phyloP scores from a whole-genome alignment of 2,888 invertebrate species.

The Polyploca ridens region DNA sequence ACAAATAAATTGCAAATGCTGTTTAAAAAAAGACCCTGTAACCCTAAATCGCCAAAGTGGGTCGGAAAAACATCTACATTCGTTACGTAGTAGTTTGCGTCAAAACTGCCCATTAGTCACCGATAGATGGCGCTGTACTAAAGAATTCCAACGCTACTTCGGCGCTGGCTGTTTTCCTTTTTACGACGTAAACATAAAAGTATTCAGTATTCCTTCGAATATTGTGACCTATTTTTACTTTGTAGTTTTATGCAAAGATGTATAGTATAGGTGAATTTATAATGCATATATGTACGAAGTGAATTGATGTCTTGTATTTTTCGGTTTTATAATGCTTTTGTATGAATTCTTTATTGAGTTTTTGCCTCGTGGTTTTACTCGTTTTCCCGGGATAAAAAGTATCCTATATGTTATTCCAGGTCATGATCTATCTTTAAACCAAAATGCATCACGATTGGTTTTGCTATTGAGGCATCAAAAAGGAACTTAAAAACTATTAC shows the following conservation, averaged over 20 bases:
- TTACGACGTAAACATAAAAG: constrained; percentile 61
- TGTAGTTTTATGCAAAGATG: constrained; percentile 36
- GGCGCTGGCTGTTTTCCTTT: constrained; percentile 41
- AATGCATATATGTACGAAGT: background rate
- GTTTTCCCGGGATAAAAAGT: too few species aligned
- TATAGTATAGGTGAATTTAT: background rate
- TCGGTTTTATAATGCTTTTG: background rate
- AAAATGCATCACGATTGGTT: too few species aligned
- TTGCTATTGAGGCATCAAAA: too few species aligned
- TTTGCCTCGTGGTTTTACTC: too few species aligned
- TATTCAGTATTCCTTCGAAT: constrained; percentile 43
- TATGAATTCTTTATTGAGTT: background rate
- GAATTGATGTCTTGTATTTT: constrained; percentile 13
- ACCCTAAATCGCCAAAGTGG: constrained; percentile 62
- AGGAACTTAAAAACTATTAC: too few species aligned
- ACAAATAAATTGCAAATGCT: too few species aligned
- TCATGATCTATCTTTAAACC: too few species aligned
- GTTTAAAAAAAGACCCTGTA: constrained; percentile 32
- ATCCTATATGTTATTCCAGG: too few species aligned
- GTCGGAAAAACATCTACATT: constrained; percentile 69
- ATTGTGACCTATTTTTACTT: constrained; percentile 55
- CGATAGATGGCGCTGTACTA: constrained; percentile 76
- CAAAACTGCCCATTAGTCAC: constrained; percentile 67
- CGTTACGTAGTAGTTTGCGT: constrained; percentile 64
- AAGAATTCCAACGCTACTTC: constrained; percentile 49